Base-by-base conservation (phyloP, 2,113 vertebrate genomes). In the Ailurus styani region DNA sequence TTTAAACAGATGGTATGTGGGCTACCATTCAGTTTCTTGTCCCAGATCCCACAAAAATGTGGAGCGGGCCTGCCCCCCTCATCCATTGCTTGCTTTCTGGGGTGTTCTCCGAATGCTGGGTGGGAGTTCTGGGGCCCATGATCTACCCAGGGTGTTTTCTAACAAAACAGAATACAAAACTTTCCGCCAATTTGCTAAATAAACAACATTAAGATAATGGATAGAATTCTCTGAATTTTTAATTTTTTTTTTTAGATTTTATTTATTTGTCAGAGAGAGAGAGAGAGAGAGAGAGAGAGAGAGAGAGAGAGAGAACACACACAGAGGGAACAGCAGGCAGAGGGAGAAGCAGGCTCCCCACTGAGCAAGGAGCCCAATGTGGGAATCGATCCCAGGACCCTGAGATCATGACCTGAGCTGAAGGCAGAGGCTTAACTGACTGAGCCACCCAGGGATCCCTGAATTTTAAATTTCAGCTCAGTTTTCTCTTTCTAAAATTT, bases 1-100 rank as follows among this genome's bases (percentile, higher is more conserved):
- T 82, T 81, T 60, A 90, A 95, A 93, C 75, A 91, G 89, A 91
- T 68, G 86, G 90, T 21, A 54, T 70, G 79, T 45, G 57, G 89
- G 88, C 68, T 52, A 18, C 60, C 54, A 25, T 52, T 94, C 52
- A n/a, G 42, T 31, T 47, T 86, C 88, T 88, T 57, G 25, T 75
- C 9, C 37, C 21, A 0, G 54, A 45, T 54, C 37, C 66, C 57
- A 57, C 7, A 31, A 13, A 77, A 77, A 45, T 29, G 8, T 21
- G 25, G 50, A 42, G 34, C 2, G 6, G 37, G 62, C 18, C 77
- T 34, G 15, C 85, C 88, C 68, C 90, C 42, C 5, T 17, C 45
- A 17, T 6, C 37, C 52, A 87, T 21, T 10, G 27, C 81, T 37
- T 78, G 55, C 52, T 52, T 50, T 64, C 62, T 52, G 40, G 15